These are phyloP conservation scores for Forbesichthys agassizii DNA, from an alignment of 2,113 vertebrate genomes.

Conservation along the genomic window DNA sequence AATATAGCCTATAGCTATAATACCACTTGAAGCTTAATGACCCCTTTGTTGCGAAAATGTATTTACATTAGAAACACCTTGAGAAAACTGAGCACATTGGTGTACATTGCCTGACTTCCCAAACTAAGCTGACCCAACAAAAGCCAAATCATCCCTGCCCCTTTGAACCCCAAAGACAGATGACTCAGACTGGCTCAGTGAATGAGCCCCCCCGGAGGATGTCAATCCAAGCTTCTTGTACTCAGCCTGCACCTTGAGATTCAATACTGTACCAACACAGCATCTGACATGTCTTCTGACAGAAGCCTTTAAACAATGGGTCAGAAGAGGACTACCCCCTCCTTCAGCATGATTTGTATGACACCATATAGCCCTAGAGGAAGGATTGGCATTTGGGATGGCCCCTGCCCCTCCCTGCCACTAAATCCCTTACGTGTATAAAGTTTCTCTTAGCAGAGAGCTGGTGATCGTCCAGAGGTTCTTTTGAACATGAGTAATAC, in stretches of 20 bases:
- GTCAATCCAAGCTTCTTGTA: conserved; percentile 42
- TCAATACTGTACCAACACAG: conserved; percentile 28
- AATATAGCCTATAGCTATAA: too few species aligned
- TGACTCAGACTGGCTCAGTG: conserved; percentile 34
- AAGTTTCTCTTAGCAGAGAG: conserved; percentile 53
- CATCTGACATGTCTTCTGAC: conserved; percentile 23
- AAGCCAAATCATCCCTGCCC: conserved; percentile 41
- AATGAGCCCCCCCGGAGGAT: conserved; percentile 37
- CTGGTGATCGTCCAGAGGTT: conserved; percentile 19
- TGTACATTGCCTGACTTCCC: conserved; percentile 22
- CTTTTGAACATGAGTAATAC: conserved; percentile 61
- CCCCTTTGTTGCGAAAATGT: neutral
- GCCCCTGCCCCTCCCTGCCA: conserved; percentile 19
- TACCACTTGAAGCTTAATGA: neutral
- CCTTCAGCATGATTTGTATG: conserved; percentile 39
- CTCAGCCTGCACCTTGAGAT: conserved; percentile 45
- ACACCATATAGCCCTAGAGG: conserved; percentile 43
- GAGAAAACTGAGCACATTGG: neutral
- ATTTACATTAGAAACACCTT: neutral
- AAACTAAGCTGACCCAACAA: conserved; percentile 44
- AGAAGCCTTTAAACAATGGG: conserved; percentile 32
- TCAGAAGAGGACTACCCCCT: neutral
- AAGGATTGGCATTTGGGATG: conserved; percentile 39
- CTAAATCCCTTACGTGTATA: conserved; percentile 44
- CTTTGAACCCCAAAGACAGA: conserved; percentile 61